Percentiles rank a stretch among this genome's conserved stretches.
phyloP scores from a whole-genome alignment of 2,113 vertebrate species.

The Recurvirostra avosetta region DNA sequence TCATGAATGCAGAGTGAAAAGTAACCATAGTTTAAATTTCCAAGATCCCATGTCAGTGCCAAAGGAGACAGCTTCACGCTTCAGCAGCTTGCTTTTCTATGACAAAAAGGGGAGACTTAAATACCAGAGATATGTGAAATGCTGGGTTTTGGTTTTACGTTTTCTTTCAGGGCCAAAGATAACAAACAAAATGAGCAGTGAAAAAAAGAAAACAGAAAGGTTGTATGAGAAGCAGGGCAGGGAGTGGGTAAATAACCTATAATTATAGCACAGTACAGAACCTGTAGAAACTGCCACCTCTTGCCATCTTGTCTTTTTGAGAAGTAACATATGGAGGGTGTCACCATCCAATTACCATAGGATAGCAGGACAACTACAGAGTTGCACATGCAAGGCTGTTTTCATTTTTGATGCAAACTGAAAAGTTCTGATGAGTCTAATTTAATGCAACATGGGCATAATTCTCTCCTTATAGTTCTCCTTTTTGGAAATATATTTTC shows the following conservation, averaged over 20 bases:
- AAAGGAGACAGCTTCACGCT: neutral
- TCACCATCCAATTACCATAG: neutral
- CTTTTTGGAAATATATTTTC: neutral
- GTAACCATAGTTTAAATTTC: neutral
- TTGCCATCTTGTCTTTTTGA: neutral
- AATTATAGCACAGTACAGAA: neutral
- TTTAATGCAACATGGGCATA: neutral
- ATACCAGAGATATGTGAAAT: neutral
- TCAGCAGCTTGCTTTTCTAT: neutral
- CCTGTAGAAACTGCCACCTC: neutral
- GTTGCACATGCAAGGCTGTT: neutral
- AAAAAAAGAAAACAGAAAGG: neutral
- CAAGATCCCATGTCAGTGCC: neutral
- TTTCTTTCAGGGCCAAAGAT: neutral
- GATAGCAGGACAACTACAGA: neutral
- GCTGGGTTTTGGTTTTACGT: neutral
- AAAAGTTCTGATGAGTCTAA: neutral
- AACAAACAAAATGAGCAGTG: neutral
- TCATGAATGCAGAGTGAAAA: neutral
- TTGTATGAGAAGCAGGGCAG: neutral
- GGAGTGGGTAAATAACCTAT: neutral
- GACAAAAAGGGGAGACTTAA: neutral
- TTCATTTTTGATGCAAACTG: neutral
- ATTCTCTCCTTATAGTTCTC: neutral
- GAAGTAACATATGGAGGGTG: neutral